These are phyloP conservation scores for Anabas testudineus DNA, from an alignment of 2,797 vertebrate genomes.

Conservation along the genomic window DNA sequence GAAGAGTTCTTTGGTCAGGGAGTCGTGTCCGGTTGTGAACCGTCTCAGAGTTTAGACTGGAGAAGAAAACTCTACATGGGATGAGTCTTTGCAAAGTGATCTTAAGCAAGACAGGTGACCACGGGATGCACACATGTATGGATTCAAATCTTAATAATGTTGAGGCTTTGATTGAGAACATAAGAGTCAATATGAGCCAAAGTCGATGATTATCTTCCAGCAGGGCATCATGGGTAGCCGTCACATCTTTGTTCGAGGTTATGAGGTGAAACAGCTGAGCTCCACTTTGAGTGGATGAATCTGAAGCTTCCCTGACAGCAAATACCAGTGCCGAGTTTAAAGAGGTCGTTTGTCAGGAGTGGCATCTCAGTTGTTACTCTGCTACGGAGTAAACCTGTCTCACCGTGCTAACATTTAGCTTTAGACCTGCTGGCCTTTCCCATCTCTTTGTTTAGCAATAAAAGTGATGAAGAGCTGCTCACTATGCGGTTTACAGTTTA, in stretches of 20 bases:
- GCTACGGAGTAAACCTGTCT: not conserved
- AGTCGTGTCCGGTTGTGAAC: not conserved
- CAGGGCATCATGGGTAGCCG: not conserved
- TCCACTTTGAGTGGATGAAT: conserved; percentile 21
- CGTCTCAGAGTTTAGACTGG: not conserved
- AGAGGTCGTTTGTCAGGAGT: conserved; percentile 45
- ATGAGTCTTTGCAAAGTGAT: not conserved
- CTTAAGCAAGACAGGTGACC: not conserved
- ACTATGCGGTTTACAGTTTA: not conserved
- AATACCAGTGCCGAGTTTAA: conserved; percentile 4
- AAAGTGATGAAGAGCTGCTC: not conserved
- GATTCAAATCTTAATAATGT: not conserved
- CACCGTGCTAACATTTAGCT: conserved; percentile 19
- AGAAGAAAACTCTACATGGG: too few species aligned
- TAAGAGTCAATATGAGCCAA: not conserved
- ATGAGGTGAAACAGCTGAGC: conserved; percentile 15
- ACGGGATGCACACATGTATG: not conserved
- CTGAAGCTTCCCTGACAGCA: conserved; percentile 3
- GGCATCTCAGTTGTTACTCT: conserved; percentile 12
- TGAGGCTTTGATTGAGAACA: too few species aligned
- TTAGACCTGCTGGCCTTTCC: conserved; percentile 24
- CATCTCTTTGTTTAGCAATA: conserved; percentile 5
- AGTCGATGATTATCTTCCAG: not conserved
- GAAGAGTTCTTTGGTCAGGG: not conserved
- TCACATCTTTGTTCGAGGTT: not conserved